Conservation (phyloP, 1,140 invertebrate genomes). For the Drosophila busckii region DNA sequence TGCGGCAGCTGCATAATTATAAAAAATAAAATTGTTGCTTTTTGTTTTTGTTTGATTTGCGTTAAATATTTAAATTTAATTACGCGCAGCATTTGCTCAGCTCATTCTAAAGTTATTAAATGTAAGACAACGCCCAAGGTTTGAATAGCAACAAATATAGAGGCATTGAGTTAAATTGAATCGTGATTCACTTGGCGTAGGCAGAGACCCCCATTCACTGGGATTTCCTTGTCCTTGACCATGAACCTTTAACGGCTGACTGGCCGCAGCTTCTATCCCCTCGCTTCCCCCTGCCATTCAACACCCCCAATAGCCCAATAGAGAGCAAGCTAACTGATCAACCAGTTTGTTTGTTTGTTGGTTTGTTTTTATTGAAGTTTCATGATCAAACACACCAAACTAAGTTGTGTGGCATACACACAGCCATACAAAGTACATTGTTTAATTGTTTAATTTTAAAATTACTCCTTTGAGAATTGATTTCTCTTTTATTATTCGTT, state of each 20-base stretch:
- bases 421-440: constrained; percentile 17
- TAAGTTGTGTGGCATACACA: constrained; percentile 6
- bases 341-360: constrained; percentile 51
- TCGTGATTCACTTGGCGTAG: constrained; percentile 56
- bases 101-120: constrained; percentile 61
- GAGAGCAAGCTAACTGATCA: constrained; percentile 36
- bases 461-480: constrained; percentile 58
- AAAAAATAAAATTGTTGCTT: constrained; percentile 24
- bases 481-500: too few species aligned
- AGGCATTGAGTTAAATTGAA: constrained; percentile 5
- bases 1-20: constrained; percentile 38
- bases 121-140: constrained; percentile 56
- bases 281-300: constrained; percentile 15
- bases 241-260: constrained; percentile 74
- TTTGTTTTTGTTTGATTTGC: constrained; percentile 39
- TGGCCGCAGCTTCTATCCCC: constrained; percentile 37
- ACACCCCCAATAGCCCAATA: not conserved
- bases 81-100: constrained; percentile 43
- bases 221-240: constrained; percentile 76
- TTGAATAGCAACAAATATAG: constrained; percentile 58
- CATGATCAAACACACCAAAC: constrained; percentile 60
- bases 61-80: constrained; percentile 63
- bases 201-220: constrained; percentile 56
- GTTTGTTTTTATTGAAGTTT: constrained; percentile 65
- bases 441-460: constrained; percentile 58